These are phyloP conservation scores for Drosophila nigromelanica DNA, from an alignment of 1,140 invertebrate genomes.

Conservation along the genomic window DNA sequence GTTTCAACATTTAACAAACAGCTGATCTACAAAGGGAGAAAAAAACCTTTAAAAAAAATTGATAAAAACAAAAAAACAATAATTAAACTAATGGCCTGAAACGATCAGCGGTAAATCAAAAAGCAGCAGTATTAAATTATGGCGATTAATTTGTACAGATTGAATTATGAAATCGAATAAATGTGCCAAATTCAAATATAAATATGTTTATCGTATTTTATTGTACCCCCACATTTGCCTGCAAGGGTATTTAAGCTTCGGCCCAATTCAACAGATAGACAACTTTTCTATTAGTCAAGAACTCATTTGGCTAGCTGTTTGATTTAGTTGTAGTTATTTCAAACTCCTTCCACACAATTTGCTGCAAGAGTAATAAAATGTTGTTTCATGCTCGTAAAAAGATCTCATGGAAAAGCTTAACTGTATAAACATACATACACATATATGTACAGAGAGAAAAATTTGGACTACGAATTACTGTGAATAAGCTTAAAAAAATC, in stretches of 20 bases:
- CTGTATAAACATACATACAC: too few species aligned
- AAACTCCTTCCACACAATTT: conserved; percentile 31
- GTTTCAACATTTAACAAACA: conserved; percentile 20
- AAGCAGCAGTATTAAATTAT: not conserved
- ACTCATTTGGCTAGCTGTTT: conserved; percentile 14
- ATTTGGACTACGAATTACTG: too few species aligned
- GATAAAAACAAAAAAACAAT: conserved; percentile 36
- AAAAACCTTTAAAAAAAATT: conserved; percentile 30
- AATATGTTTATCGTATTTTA: too few species aligned
- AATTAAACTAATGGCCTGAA: conserved; percentile 41
- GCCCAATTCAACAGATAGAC: too few species aligned
- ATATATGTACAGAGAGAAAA: too few species aligned
- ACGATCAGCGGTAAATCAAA: conserved; percentile 7
- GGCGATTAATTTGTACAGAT: not conserved
- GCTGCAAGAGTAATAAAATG: conserved; percentile 35
- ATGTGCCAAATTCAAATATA: too few species aligned
- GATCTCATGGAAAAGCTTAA: conserved; percentile 7
- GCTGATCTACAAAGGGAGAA: not conserved
- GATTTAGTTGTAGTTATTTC: conserved; percentile 17
- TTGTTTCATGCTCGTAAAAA: conserved; percentile 35
- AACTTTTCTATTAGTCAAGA: too few species aligned
- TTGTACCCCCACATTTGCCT: too few species aligned
- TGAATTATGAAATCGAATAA: not conserved
- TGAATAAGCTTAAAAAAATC: too few species aligned
- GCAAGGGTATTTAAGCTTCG: too few species aligned